These are phyloP conservation scores for Melanotaenia pygmaea DNA, from an alignment of 2,797 vertebrate species.

Conservation along the genomic window DNA sequence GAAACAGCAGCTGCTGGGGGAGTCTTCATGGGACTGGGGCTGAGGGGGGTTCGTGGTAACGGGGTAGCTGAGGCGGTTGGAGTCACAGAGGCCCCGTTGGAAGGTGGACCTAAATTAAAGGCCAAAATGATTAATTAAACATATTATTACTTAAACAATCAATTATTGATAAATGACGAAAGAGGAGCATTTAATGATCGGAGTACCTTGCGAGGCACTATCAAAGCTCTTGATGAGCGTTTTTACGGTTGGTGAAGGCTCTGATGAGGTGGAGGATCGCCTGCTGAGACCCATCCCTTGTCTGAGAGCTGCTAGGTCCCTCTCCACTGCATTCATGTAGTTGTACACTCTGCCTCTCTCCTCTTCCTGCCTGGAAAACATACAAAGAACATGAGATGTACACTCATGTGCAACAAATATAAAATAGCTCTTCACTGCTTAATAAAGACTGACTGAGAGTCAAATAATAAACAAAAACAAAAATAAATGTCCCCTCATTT, in stretches of 20 bases:
- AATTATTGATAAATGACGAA: neutral
- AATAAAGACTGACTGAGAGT: neutral
- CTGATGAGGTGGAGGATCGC: conserved; percentile 92
- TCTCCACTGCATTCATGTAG: conserved; percentile 96
- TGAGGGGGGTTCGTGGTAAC: conserved; percentile 92
- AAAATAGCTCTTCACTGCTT: neutral
- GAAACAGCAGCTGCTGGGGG: conserved; percentile 95
- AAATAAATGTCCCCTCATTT: neutral
- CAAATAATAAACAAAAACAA: neutral
- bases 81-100: conserved; percentile 66
- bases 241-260: conserved; percentile 95
- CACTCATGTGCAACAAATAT: neutral
- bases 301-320: conserved; percentile 92
- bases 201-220: conserved; percentile 87
- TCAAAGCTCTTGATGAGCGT: conserved; percentile 98
- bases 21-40: conserved; percentile 96
- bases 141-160: neutral
- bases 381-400: neutral
- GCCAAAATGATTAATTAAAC: neutral
- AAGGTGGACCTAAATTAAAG: conserved; percentile 65
- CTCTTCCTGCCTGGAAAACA: conserved; percentile 89
- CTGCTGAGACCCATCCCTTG: conserved; percentile 96
- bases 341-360: conserved; percentile 96
- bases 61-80: conserved; percentile 81
- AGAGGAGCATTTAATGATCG: neutral